Base-by-base conservation (phyloP, 2,888 invertebrate species). In the Lasioglossum malachurum region DNA sequence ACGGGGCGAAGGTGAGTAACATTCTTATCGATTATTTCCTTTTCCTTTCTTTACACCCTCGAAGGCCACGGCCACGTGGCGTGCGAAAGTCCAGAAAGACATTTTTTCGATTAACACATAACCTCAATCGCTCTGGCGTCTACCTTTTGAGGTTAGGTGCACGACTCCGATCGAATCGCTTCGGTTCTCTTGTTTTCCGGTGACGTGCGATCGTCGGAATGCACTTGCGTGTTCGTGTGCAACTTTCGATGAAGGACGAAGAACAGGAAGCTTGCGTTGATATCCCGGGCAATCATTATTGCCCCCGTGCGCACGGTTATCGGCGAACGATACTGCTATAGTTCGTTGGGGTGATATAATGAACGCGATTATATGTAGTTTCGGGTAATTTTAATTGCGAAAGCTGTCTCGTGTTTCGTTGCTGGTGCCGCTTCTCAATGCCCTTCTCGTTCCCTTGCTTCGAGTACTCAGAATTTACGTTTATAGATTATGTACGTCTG, bases 1-100 rank as follows among this genome's bases (percentile, higher is more conserved):
- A 86, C 87, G 75, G 73, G 53, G 78, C 87, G 71, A 90, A 89
- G 91, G 93, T 93, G 87, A 92, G 92, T 73, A 35, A 4, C 57
- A 44, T 81, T 49, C 31, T 31, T 69, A 82, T 88, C 75, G 60
- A 81, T 83, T 71, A 19, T 35, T 41, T 67, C 0, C n/a, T 12
- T n/a, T 57, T 31, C 0, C 5, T 12, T 14, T 4, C 7, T 16
- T 35, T 41, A 64, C 49, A 31, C 19, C n/a, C 7, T 8, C 69
- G 67, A 60, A 76, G 77, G 73, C 73, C 69, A 77, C n/a, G 53
- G 35, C 81, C 83, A 86, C 83, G 80, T 82, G 82, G n/a, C 7
- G 14, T 14, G 2, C 16, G 1, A 19, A 19, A 38, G 0, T 12
- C 10, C 4, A 5, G 16, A 35, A 23, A 49, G 4, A 19, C 7